A percentile compares a stretch with the other conserved stretches of the same genome.
These are phyloP conservation scores for Halocaridina rubra DNA, from an alignment of 2,888 invertebrate species.

Conservation along the genomic window DNA sequence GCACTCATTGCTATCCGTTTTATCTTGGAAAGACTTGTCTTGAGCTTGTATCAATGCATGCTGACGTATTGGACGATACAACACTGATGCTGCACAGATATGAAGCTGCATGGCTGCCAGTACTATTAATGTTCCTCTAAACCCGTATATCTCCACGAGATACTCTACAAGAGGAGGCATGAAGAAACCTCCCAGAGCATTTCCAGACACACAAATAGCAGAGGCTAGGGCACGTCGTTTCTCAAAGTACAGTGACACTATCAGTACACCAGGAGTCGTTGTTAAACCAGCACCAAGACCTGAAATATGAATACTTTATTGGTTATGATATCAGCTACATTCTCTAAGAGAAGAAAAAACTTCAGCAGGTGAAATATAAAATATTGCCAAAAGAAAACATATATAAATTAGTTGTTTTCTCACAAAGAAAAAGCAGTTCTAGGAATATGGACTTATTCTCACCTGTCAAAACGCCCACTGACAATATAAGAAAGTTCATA, in stretches of 20 bases:
- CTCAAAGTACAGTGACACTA: slow-evolving; percentile 79
- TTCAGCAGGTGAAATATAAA: no score
- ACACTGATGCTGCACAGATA: slow-evolving; percentile 78
- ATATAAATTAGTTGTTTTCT: no score
- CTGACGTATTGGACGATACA: slow-evolving; percentile 75
- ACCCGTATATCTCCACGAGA: slow-evolving; percentile 64
- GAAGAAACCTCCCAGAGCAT: slow-evolving; percentile 77
- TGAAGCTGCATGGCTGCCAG: slow-evolving; percentile 81
- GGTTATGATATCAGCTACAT: no score
- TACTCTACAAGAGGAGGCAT: slow-evolving; percentile 65
- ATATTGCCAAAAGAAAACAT: no score
- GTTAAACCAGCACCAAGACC: slow-evolving; percentile 66
- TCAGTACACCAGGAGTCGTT: slow-evolving; percentile 76
- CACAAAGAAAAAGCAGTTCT: no score
- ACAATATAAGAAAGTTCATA: slow-evolving; percentile 77
- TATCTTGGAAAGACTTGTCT: not conserved
- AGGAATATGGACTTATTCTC: no score
- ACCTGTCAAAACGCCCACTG: slow-evolving; percentile 81
- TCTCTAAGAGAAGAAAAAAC: no score
- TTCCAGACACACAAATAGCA: slow-evolving; percentile 80
- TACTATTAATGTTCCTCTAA: slow-evolving; percentile 79
- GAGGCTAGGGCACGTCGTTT: slow-evolving; percentile 79
- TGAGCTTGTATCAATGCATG: slow-evolving; percentile 65
- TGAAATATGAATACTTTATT: slow-evolving; percentile 43
- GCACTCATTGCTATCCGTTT: not conserved